A percentile compares a stretch with the other conserved stretches of the same genome.
phyloP scores from a whole-genome alignment of 2,113 vertebrate genomes.

The Alectura lathami region DNA sequence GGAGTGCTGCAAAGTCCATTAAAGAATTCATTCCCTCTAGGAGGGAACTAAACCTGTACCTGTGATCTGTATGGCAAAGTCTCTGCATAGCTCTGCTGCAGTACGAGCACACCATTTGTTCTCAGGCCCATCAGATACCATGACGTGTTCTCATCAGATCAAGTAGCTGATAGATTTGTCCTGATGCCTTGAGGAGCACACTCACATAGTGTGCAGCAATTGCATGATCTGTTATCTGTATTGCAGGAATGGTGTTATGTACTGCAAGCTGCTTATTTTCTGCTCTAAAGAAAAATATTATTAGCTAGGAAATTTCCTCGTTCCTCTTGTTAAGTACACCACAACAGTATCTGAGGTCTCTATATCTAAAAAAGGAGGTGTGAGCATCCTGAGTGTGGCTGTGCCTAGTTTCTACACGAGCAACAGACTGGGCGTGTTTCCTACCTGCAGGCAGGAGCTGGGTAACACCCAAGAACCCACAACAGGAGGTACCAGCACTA shows the following conservation, averaged over 20 bases:
- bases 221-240: neutral
- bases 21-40: constrained; percentile 13
- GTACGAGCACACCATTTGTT: neutral
- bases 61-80: neutral
- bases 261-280: neutral
- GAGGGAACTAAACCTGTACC: neutral
- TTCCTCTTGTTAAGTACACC: neutral
- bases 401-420: neutral
- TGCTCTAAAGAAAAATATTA: neutral
- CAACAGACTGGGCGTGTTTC: neutral
- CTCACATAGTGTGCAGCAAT: neutral
- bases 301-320: neutral
- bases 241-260: neutral
- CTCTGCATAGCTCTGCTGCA: neutral
- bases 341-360: neutral
- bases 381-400: neutral
- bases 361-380: neutral
- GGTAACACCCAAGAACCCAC: neutral
- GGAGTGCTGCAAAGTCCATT: constrained; percentile 36
- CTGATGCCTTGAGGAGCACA: neutral
- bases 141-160: neutral
- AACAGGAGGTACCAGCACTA: neutral
- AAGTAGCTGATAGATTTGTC: neutral
- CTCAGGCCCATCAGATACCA: neutral
- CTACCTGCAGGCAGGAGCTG: neutral